These are phyloP conservation scores for Sminthurinus aureus DNA, from an alignment of 2,888 invertebrate genomes.

Conservation along the genomic window DNA sequence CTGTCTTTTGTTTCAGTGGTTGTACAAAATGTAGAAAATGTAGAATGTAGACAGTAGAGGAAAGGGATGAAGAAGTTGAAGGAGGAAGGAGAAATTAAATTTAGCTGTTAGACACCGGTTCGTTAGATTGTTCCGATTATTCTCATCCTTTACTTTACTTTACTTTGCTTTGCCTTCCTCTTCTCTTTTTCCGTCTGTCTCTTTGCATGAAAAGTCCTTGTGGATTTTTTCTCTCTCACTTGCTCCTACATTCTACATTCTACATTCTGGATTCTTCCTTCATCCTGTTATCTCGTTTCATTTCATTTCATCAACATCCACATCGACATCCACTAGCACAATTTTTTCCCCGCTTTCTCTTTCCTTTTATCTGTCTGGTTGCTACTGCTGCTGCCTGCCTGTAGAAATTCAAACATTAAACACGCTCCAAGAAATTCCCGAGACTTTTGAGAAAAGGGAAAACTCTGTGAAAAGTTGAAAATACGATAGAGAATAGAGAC, in stretches of 20 bases:
- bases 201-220: background rate
- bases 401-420: background rate
- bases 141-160: background rate
- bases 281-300: background rate
- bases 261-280: background rate
- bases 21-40: too few species aligned
- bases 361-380: too few species aligned
- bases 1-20: background rate
- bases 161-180: background rate
- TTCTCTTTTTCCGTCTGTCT: background rate
- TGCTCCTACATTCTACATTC: background rate
- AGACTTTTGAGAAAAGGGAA: background rate
- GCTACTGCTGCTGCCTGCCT: too few species aligned
- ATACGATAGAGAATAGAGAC: too few species aligned
- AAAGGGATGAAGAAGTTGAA: too few species aligned
- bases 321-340: background rate
- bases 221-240: background rate
- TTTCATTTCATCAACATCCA: background rate
- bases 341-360: background rate
- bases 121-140: background rate
- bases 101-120: slow-evolving; percentile 9
- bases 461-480: too few species aligned
- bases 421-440: background rate
- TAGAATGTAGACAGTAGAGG: too few species aligned
- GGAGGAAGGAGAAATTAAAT: slow-evolving; percentile 1